Conservation (phyloP, 2,797 vertebrate species). For the Ctenosaura bakeri region DNA sequence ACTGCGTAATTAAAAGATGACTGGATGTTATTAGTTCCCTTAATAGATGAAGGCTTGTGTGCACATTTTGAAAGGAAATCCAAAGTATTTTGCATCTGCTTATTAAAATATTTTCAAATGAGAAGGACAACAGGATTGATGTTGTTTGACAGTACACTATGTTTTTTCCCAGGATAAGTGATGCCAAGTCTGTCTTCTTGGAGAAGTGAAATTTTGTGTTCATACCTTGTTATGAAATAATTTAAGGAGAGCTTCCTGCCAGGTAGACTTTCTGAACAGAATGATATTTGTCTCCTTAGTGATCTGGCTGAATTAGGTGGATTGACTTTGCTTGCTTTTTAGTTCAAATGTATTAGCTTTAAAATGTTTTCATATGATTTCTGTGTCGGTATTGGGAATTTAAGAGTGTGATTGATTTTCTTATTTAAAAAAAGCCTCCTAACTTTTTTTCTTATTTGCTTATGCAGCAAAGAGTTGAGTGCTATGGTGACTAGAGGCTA, state of each 20-base stretch:
- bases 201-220: not conserved
- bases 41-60: not conserved
- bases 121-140: not conserved
- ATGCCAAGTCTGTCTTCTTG: not conserved
- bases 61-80: not conserved
- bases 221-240: conserved; percentile 14
- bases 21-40: conserved; percentile 20
- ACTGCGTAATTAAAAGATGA: conserved; percentile 54
- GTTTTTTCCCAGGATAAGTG: conserved; percentile 18
- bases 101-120: conserved; percentile 6
- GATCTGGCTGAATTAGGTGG: not conserved
- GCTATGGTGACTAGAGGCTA: too few relatives aligned
- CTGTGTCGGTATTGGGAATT: not conserved
- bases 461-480: not conserved
- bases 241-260: not conserved
- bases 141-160: not conserved
- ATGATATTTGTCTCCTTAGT: conserved; percentile 11
- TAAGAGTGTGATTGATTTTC: not conserved
- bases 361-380: not conserved
- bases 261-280: conserved; percentile 23
- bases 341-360: not conserved
- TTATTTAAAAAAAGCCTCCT: not conserved
- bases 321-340: conserved; percentile 12
- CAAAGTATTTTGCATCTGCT: not conserved
- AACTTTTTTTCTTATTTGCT: not conserved